Evolutionary conservation across 2,797 vertebrate species (phyloP).

Genomic region (Ambastaia sidthimunki): DNA sequence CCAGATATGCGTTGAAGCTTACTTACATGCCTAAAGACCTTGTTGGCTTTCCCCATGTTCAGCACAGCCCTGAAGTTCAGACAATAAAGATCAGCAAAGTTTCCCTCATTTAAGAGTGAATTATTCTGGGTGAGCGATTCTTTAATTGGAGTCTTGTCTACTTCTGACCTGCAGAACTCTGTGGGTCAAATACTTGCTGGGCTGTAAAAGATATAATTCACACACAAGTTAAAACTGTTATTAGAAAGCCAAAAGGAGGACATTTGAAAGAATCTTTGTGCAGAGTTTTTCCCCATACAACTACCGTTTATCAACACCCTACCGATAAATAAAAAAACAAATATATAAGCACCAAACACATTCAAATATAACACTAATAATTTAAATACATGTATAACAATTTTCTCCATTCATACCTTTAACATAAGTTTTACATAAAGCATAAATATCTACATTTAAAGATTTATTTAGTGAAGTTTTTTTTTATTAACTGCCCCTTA

Average conservation of each 20-base stretch:
- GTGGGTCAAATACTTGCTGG: conserved; percentile 21
- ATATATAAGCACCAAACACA: too few species aligned
- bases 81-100: conserved; percentile 47
- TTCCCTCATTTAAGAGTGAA: conserved; percentile 35
- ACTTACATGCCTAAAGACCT: conserved; percentile 28
- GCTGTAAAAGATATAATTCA: conserved; percentile 10
- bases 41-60: conserved; percentile 11
- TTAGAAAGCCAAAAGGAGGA: neutral
- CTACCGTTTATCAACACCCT: neutral
- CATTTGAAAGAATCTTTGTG: neutral
- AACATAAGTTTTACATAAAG: too few species aligned
- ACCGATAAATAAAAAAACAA: too few species aligned
- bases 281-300: neutral
- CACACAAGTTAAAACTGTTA: neutral
- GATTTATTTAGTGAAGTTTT: too few species aligned
- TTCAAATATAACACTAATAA: neutral
- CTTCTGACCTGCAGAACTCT: conserved; percentile 29
- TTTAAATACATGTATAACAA: too few species aligned
- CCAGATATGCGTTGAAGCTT: conserved; percentile 13
- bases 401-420: too few species aligned
- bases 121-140: conserved; percentile 41
- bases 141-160: conserved; percentile 43
- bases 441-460: too few species aligned
- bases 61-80: neutral
- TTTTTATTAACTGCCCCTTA: too few species aligned